Percentiles rank a stretch among this genome's conserved stretches.
phyloP scores from a whole-genome alignment of 2,113 vertebrate species.

The Myrmecobius fasciatus region DNA sequence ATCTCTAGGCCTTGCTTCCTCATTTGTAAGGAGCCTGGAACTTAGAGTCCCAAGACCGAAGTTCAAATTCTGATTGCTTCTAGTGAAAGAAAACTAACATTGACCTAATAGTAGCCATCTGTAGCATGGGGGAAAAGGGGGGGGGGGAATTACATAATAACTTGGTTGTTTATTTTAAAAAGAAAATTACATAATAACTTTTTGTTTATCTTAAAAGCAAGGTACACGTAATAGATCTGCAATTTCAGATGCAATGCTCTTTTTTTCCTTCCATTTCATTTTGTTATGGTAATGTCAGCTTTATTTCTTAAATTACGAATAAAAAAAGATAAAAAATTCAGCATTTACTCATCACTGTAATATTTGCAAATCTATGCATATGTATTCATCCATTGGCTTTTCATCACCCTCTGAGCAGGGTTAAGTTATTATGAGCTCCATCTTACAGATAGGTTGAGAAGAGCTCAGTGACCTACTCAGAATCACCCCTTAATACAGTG shows the following conservation, averaged over 20 bases:
- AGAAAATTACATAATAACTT: background rate
- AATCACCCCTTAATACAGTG: background rate
- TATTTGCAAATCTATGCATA: background rate
- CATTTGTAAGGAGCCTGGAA: background rate
- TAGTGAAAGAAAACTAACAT: background rate
- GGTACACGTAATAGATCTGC: background rate
- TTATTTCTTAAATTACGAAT: background rate
- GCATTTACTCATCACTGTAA: background rate
- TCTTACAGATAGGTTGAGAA: background rate
- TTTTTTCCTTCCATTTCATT: background rate
- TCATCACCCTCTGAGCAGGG: background rate
- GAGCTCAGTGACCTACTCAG: background rate
- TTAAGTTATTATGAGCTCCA: background rate
- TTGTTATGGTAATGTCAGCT: background rate
- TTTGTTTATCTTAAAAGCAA: background rate
- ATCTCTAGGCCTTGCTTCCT: background rate
- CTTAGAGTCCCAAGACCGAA: background rate
- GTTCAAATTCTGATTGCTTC: background rate
- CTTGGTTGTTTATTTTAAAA: background rate
- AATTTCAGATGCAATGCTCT: background rate
- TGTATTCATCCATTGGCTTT: no score
- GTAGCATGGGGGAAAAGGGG: no score
- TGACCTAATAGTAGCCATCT: no score
- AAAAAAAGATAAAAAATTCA: background rate
- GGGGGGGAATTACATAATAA: background rate